Evolutionary conservation across 2,113 vertebrate species (phyloP).

Genomic region (Furnarius figulus): DNA sequence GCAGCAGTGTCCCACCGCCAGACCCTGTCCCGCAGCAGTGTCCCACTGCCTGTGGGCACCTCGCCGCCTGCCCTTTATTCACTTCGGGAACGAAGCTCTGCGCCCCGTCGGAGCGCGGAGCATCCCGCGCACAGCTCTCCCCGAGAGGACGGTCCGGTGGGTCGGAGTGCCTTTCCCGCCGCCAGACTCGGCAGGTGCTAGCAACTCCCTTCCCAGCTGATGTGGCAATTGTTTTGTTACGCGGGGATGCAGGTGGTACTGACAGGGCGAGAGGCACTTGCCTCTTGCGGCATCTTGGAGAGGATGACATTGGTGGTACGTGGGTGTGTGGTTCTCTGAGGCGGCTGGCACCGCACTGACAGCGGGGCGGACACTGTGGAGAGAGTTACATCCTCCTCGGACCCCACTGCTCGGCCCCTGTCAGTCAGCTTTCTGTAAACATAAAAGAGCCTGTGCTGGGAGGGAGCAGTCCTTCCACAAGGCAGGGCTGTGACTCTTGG

Average conservation of each 20-base stretch:
- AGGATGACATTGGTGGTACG: neutral
- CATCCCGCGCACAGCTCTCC: neutral
- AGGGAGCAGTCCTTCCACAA: neutral
- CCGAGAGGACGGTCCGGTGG: neutral
- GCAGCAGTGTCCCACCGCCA: neutral
- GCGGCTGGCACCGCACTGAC: neutral
- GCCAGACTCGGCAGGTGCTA: neutral
- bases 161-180: neutral
- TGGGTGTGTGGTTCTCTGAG: neutral
- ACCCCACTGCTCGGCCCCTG: neutral
- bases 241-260: neutral
- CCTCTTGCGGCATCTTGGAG: neutral
- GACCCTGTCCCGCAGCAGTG: too few species aligned
- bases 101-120: neutral
- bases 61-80: too few species aligned
- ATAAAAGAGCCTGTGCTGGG: neutral
- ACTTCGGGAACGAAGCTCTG: neutral
- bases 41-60: neutral
- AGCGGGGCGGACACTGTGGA: neutral
- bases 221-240: neutral
- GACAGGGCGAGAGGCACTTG: neutral
- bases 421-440: neutral
- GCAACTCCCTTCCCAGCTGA: neutral
- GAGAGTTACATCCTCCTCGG: rapidly evolving
- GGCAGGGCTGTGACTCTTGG: neutral